Evolutionary conservation across 2,888 invertebrate genomes (phyloP).

Genomic region (Zeuzera pyrina): DNA sequence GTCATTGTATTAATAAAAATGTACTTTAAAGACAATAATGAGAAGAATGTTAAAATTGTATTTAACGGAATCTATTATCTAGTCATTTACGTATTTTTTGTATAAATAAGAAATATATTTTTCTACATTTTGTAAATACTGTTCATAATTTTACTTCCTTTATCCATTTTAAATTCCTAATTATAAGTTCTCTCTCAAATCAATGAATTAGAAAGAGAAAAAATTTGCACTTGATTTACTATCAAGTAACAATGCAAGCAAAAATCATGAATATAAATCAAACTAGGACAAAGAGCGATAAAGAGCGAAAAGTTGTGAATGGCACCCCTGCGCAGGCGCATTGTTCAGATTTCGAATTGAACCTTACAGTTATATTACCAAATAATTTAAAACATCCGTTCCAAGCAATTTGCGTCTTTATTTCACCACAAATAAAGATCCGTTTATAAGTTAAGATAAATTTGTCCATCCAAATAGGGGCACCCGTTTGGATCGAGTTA

Average conservation of each 20-base stretch:
- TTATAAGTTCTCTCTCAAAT: slow-evolving; percentile 7
- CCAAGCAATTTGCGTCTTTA: no score
- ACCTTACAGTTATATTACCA: no score
- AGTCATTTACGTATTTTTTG: slow-evolving; percentile 42
- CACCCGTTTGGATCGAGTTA: slow-evolving; percentile 62
- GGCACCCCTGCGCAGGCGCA: slow-evolving; percentile 52
- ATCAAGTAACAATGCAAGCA: slow-evolving; percentile 57
- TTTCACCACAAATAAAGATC: no score
- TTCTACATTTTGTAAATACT: slow-evolving; percentile 27
- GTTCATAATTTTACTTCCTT: slow-evolving; percentile 16
- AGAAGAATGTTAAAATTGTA: slow-evolving; percentile 8
- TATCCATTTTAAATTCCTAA: slow-evolving; percentile 11
- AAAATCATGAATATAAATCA: slow-evolving; percentile 71
- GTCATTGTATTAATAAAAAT: slow-evolving; percentile 19
- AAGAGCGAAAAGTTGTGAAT: slow-evolving; percentile 72
- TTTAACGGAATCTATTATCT: slow-evolving; percentile 22
- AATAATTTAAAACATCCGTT: no score
- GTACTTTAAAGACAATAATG: slow-evolving; percentile 8
- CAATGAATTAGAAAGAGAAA: slow-evolving; percentile 33
- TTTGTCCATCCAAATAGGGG: no score
- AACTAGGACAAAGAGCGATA: slow-evolving; percentile 64
- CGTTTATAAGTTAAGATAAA: no score
- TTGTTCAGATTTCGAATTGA: no score
- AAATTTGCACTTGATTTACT: slow-evolving; percentile 55
- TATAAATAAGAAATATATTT: slow-evolving; percentile 18